Evolutionary conservation across 2,797 vertebrate species (phyloP).

Genomic region (Rhinogobio ventralis): DNA sequence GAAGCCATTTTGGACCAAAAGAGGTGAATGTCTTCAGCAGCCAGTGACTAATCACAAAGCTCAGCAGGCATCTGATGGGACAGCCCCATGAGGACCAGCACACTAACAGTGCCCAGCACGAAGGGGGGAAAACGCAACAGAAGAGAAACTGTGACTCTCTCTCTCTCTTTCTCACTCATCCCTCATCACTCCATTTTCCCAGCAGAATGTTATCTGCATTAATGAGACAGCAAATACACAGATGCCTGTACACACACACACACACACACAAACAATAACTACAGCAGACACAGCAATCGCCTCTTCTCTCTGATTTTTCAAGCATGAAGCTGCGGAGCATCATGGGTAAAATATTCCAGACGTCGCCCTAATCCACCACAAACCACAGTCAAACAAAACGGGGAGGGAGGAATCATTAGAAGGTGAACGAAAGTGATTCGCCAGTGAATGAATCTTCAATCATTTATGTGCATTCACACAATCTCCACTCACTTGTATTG

Average conservation of each 20-base stretch:
- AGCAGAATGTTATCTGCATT: slow-evolving; percentile 58
- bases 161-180: slow-evolving; percentile 4
- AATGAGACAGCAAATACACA: slow-evolving; percentile 56
- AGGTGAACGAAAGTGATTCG: slow-evolving; percentile 10
- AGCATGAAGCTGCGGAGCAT: slow-evolving; percentile 39
- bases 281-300: slow-evolving; percentile 34
- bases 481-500: slow-evolving; percentile 92
- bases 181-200: slow-evolving; percentile 42
- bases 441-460: slow-evolving; percentile 13
- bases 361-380: slow-evolving; percentile 1
- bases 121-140: neutral
- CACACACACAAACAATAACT: slow-evolving; percentile 49
- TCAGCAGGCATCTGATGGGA: slow-evolving; percentile 48
- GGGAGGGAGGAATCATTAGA: slow-evolving; percentile 12
- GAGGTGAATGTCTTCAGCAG: slow-evolving; percentile 43
- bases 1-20: slow-evolving; percentile 50
- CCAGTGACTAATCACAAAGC: slow-evolving; percentile 50
- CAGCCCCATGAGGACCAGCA: slow-evolving; percentile 47
- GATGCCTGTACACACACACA: slow-evolving; percentile 36
- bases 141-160: slow-evolving; percentile 3
- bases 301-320: slow-evolving; percentile 44
- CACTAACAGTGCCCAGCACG: slow-evolving; percentile 15
- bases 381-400: neutral
- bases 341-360: slow-evolving; percentile 50
- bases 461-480: slow-evolving; percentile 5